Base-by-base conservation (phyloP, 2,797 vertebrate species). In the Uromys caudimaculatus region DNA sequence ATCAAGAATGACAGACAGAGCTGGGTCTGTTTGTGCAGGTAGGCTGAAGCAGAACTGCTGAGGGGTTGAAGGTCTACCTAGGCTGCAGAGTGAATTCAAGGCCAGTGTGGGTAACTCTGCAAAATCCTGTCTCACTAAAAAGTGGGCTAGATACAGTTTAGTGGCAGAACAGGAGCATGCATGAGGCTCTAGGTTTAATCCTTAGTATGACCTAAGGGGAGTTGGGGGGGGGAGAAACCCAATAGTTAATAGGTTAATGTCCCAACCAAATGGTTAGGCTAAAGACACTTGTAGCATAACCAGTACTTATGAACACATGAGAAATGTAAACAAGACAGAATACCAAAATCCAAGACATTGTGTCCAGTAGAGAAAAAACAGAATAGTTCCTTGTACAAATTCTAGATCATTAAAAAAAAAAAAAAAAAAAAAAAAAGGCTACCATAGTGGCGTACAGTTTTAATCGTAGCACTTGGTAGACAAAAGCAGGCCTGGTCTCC, bases 391-490 rank as follows among this genome's bases (percentile, higher is more conserved):
- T 47, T 88, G 24, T 81, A 82, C 86, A 96, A 89, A 78, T 62
- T 93, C 3, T 62, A 90, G 41, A 87, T n/a, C n/a, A n/a, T 67
- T 92, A 90, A 94, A 89, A 95, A 90, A 54, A 67, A 90, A 77
- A 58, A 69, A 24, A 60, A 9, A 32, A 73, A 81, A 85, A 56
- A 47, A 6, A 44, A 44, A 44, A 13, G n/a, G 24, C 56, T 41
- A 56, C n/a, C 12, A 41, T 29, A 60, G n/a, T 58, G 23, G 54
- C 3, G n/a, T 24, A 41, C 24, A 41, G 23, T 82, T 82, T 82
- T 82, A 41, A 62, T 62, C 38, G 58, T 47, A 84, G 11, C 13
- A 86, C 47, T 71, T 86, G 23, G 44, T 23, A 69, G 84, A 50
- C 62, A 52, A 69, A n/a, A 69, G 35, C 32, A 67, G 44, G 19